Conservation (phyloP, 53 echinoderm and acorn worm genomes). For the Luidia sarsii region DNA sequence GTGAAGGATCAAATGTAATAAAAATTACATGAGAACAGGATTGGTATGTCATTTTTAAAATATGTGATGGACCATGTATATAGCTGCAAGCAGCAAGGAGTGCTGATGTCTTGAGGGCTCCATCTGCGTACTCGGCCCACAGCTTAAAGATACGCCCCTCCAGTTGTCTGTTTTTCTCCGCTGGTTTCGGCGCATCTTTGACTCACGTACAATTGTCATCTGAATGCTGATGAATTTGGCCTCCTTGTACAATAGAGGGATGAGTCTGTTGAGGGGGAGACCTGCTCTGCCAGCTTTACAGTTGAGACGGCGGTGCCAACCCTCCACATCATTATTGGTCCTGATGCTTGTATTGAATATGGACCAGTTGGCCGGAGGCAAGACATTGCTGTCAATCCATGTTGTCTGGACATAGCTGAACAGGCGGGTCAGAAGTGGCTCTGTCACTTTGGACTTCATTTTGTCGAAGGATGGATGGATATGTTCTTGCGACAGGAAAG, state of each 20-base stretch:
- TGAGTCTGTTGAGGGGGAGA: constrained; percentile 7
- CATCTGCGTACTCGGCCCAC: neutral
- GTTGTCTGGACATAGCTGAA: constrained; percentile 3
- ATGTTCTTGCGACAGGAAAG: too few relatives aligned
- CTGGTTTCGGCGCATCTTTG: neutral
- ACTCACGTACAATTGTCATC: constrained; percentile 6
- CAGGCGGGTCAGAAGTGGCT: neutral
- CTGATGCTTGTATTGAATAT: constrained; percentile 18
- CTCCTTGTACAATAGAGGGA: neutral
- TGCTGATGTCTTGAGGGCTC: neutral
- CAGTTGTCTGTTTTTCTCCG: neutral
- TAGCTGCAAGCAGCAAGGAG: constrained; percentile 15
- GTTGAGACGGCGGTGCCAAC: constrained; percentile 10
- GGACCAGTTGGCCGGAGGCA: too few relatives aligned
- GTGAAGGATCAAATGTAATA: neutral
- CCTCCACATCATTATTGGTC: constrained; percentile 33
- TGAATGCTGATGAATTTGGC: constrained; percentile 29
- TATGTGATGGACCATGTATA: neutral
- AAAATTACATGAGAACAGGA: neutral
- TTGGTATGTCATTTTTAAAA: constrained; percentile 1
- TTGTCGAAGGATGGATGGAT: neutral
- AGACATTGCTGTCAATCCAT: constrained; percentile 6
- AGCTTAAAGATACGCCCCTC: neutral
- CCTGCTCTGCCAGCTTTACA: neutral
- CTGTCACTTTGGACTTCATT: neutral